phyloP scores from a whole-genome alignment of 2,797 vertebrate species.

The Pteronotus mesoamericanus region DNA sequence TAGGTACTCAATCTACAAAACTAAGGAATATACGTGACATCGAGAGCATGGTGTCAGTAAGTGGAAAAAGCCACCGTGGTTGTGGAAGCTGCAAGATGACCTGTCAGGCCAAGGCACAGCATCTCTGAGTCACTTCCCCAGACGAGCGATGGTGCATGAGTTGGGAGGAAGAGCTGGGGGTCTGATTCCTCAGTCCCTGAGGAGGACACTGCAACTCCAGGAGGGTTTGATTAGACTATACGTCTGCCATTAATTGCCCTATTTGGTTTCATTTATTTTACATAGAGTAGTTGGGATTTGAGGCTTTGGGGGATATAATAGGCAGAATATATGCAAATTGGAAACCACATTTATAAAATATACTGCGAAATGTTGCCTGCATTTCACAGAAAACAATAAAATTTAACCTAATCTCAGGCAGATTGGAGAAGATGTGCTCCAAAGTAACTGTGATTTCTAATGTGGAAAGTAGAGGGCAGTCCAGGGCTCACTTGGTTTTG shows the following conservation, averaged over 20 bases:
- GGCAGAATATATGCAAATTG: not conserved
- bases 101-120: not conserved
- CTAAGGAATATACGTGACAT: not conserved
- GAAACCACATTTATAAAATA: not conserved
- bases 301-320: not conserved
- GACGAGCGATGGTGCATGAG: not conserved
- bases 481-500: not conserved
- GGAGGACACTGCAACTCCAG: not conserved
- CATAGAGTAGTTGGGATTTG: not conserved
- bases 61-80: not conserved
- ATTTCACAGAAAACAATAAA: not conserved
- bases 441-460: not conserved
- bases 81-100: not conserved
- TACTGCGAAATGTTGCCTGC: not conserved
- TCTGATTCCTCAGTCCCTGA: not conserved
- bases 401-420: not conserved
- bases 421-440: not conserved
- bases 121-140: not conserved
- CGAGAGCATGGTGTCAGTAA: not conserved
- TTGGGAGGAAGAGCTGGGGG: not conserved
- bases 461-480: not conserved
- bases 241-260: not conserved
- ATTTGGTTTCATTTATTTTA: conserved; percentile 20
- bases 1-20: not conserved
- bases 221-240: not conserved